Conservation (phyloP, 2,888 invertebrate genomes). For the Spisula subtruncata region DNA sequence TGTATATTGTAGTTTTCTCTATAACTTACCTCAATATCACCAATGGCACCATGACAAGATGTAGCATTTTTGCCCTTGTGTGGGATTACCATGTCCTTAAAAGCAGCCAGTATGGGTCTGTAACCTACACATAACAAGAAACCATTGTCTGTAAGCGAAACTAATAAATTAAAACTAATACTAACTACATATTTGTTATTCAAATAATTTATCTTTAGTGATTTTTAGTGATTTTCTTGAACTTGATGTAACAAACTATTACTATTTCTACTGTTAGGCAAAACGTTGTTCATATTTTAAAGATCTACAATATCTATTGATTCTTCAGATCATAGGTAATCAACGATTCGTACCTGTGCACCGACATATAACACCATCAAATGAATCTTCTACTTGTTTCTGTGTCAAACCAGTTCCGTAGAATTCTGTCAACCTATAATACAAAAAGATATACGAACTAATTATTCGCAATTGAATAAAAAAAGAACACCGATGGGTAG, state of each 20-base stretch:
- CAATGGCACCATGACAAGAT: slow-evolving; percentile 46
- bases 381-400: slow-evolving; percentile 91
- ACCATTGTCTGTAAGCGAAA: too few relatives aligned
- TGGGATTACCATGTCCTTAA: slow-evolving; percentile 90
- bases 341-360: slow-evolving; percentile 89
- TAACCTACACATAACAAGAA: slow-evolving; percentile 89
- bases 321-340: too few relatives aligned
- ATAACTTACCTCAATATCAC: slow-evolving; percentile 82
- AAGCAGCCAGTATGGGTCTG: slow-evolving; percentile 93
- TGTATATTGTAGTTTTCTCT: too few relatives aligned
- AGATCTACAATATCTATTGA: too few relatives aligned
- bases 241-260: too few relatives aligned
- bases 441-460: neutral
- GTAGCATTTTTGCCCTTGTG: neutral
- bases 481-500: too few relatives aligned
- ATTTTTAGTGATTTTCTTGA: too few relatives aligned
- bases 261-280: too few relatives aligned
- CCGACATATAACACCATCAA: slow-evolving; percentile 92
- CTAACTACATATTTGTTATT: too few relatives aligned
- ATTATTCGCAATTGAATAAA: too few relatives aligned
- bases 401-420: slow-evolving; percentile 88
- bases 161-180: too few relatives aligned
- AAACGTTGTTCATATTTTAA: neutral
- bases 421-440: slow-evolving; percentile 74
- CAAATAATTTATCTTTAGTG: too few relatives aligned